A percentile compares a stretch with the other conserved stretches of the same genome.
Conservation (phyloP, 1,140 invertebrate species). For the Ceratitis capitata region DNA sequence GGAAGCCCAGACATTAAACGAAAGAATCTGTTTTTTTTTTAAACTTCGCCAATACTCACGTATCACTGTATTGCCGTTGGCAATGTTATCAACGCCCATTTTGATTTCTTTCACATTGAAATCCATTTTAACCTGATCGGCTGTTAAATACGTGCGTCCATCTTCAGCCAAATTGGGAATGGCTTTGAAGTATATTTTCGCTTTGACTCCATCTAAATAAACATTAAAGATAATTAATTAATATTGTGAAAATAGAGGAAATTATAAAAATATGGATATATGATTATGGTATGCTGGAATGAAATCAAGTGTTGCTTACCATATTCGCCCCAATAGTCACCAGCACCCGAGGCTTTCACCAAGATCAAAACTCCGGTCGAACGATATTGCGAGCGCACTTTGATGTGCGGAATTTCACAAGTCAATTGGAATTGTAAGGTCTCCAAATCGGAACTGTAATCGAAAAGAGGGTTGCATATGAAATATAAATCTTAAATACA, state of each 20-base stretch:
- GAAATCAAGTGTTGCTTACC: constrained; percentile 68
- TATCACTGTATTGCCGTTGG: constrained; percentile 79
- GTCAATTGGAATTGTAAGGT: constrained; percentile 82
- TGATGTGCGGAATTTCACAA: constrained; percentile 79
- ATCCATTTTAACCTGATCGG: constrained; percentile 82
- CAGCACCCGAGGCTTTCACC: constrained; percentile 80
- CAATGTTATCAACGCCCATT: constrained; percentile 85
- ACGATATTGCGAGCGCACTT: constrained; percentile 77
- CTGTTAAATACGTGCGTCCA: constrained; percentile 72
- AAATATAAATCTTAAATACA: no score
- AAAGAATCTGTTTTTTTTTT: no score
- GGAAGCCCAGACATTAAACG: no score
- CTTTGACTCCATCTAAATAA: constrained; percentile 77
- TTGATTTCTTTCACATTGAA: constrained; percentile 81
- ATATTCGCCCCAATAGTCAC: constrained; percentile 88
- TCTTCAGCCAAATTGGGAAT: constrained; percentile 68
- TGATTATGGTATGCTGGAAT: neutral
- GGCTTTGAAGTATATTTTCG: constrained; percentile 82
- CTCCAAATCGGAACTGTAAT: constrained; percentile 74
- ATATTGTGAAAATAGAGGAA: neutral
- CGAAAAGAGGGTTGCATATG: neutral
- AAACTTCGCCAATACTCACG: constrained; percentile 68
- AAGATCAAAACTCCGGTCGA: constrained; percentile 81
- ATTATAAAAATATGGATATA: neutral
- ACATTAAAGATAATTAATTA: neutral